These are phyloP conservation scores for Nipponacmea schrenckii DNA, from an alignment of 2,888 invertebrate genomes.

Conservation along the genomic window DNA sequence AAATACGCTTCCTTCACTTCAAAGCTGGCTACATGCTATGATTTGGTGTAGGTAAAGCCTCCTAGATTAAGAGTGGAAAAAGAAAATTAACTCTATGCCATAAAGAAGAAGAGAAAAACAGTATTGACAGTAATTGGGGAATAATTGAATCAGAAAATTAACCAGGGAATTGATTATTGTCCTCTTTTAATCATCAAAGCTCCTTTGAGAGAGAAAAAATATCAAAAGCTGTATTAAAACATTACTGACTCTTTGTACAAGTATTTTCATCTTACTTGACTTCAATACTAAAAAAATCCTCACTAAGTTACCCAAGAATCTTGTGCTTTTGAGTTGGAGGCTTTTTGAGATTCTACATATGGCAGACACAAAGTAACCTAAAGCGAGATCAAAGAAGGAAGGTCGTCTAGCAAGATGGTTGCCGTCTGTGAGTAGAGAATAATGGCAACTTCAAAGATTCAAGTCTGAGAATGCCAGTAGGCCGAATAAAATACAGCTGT, in stretches of 20 bases:
- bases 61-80: too few relatives aligned
- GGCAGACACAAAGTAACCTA: conserved; percentile 6
- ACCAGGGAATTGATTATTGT: too few relatives aligned
- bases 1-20: too few relatives aligned
- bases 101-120: too few relatives aligned
- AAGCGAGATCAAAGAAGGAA: conserved; percentile 1
- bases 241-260: conserved; percentile 6
- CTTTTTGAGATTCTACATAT: conserved; percentile 3
- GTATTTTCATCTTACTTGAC: neutral
- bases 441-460: conserved; percentile 7
- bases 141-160: too few relatives aligned
- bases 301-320: neutral
- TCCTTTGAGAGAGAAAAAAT: neutral
- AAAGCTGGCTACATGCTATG: too few relatives aligned
- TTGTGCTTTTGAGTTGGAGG: neutral
- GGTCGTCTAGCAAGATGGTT: conserved; percentile 4
- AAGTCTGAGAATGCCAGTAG: conserved; percentile 1
- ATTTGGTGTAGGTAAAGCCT: too few relatives aligned
- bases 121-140: too few relatives aligned
- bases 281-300: neutral
- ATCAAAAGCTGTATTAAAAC: conserved; percentile 8
- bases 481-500: conserved; percentile 1
- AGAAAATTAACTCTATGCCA: too few relatives aligned
- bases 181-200: too few relatives aligned
- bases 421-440: neutral